Evolutionary conservation across 2,888 invertebrate species (phyloP).

Genomic region (Chymomyza amoena): DNA sequence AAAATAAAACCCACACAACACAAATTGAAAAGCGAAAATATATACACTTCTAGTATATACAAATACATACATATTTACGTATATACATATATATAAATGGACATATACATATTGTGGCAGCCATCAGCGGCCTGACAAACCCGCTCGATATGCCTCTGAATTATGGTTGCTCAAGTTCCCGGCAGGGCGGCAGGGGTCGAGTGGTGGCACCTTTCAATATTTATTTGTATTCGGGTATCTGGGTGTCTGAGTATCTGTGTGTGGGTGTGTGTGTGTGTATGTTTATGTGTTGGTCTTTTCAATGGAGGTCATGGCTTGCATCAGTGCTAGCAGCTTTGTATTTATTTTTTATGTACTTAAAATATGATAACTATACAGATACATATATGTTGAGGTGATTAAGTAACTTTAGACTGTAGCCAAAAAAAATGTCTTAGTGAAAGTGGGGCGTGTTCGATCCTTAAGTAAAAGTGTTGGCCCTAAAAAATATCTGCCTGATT

Average conservation of each 20-base stretch:
- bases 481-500: too few species aligned
- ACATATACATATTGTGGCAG: constrained; percentile 8
- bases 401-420: too few species aligned
- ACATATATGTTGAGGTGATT: background rate
- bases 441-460: too few species aligned
- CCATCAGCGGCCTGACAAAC: background rate
- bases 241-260: background rate
- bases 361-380: background rate
- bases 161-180: background rate
- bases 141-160: constrained; percentile 1
- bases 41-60: background rate
- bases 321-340: background rate
- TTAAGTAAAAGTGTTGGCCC: too few species aligned
- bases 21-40: constrained; percentile 16
- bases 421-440: too few species aligned
- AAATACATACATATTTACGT: constrained; percentile 1
- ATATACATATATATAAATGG: background rate
- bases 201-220: background rate
- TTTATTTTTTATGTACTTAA: background rate
- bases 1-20: constrained; percentile 17
- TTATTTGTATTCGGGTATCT: background rate
- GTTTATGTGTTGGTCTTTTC: background rate
- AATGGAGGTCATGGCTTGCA: background rate
- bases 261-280: background rate
- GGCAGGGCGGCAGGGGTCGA: background rate